Conservation (phyloP, 1,140 invertebrate species). For the Aphidius ervi region DNA sequence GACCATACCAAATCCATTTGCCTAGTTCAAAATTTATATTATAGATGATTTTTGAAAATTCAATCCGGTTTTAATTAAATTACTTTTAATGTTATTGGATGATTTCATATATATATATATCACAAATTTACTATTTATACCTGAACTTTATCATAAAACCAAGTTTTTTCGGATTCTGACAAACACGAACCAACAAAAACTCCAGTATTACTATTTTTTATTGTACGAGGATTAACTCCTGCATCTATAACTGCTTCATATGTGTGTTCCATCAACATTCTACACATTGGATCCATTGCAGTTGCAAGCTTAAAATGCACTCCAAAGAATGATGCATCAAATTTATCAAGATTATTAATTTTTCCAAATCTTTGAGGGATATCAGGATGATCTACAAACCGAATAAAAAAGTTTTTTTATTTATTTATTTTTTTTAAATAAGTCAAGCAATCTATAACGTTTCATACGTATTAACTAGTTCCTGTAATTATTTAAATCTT, state of each 20-base stretch:
- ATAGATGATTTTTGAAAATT: no score
- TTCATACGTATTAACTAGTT: no score
- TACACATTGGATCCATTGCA: constrained; percentile 83
- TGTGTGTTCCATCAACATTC: constrained; percentile 77
- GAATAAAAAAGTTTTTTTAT: no score
- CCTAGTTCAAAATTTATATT: background rate
- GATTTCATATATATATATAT: no score
- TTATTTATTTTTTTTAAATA: no score
- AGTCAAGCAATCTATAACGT: no score
- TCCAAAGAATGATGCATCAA: constrained; percentile 79
- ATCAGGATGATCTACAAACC: constrained; percentile 57
- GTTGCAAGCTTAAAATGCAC: constrained; percentile 80
- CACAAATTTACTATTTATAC: constrained; percentile 19
- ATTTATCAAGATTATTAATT: constrained; percentile 73
- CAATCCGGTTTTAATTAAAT: no score
- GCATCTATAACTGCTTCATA: constrained; percentile 89
- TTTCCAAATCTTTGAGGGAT: constrained; percentile 74
- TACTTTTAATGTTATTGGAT: no score
- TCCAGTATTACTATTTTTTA: constrained; percentile 71
- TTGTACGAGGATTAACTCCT: constrained; percentile 55
- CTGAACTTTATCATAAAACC: constrained; percentile 64
- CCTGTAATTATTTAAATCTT: no score
- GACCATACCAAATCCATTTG: constrained; percentile 45
- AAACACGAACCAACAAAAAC: constrained; percentile 79
- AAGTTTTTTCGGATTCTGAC: constrained; percentile 70